A percentile compares a stretch with the other conserved stretches of the same genome.
Conservation (phyloP, 2,888 invertebrate species). For the Cheilosia soror region DNA sequence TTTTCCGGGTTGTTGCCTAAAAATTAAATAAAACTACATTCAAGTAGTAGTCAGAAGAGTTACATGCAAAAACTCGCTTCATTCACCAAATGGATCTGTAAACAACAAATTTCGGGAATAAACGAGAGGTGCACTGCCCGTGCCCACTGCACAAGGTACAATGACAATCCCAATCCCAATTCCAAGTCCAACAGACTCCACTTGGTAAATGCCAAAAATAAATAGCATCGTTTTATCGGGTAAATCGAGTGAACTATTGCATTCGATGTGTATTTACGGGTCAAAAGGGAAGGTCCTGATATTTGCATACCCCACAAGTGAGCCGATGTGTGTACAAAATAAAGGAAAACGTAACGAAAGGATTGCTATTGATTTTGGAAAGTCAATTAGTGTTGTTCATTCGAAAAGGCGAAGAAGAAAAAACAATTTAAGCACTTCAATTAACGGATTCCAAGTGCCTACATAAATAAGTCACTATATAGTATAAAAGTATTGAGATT, state of each 20-base stretch:
- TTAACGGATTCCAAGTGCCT: background rate
- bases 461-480: background rate
- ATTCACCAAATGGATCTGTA: slow-evolving; percentile 11
- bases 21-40: background rate
- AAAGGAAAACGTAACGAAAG: slow-evolving; percentile 1
- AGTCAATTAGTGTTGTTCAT: slow-evolving; percentile 64
- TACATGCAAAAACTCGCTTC: background rate
- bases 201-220: slow-evolving; percentile 53
- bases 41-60: background rate
- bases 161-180: slow-evolving; percentile 3
- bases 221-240: slow-evolving; percentile 59
- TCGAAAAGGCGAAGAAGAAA: background rate
- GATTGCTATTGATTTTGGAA: slow-evolving; percentile 60
- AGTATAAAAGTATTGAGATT: no score
- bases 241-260: slow-evolving; percentile 59
- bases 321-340: slow-evolving; percentile 6
- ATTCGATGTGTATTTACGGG: slow-evolving; percentile 9
- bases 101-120: slow-evolving; percentile 9
- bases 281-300: slow-evolving; percentile 21
- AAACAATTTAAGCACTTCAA: background rate
- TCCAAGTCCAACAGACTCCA: background rate
- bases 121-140: background rate
- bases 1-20: slow-evolving; percentile 1
- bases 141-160: background rate
- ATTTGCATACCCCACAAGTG: slow-evolving; percentile 37